These are phyloP conservation scores for Gasteruption jaculator DNA, from an alignment of 2,888 invertebrate species.

Conservation along the genomic window DNA sequence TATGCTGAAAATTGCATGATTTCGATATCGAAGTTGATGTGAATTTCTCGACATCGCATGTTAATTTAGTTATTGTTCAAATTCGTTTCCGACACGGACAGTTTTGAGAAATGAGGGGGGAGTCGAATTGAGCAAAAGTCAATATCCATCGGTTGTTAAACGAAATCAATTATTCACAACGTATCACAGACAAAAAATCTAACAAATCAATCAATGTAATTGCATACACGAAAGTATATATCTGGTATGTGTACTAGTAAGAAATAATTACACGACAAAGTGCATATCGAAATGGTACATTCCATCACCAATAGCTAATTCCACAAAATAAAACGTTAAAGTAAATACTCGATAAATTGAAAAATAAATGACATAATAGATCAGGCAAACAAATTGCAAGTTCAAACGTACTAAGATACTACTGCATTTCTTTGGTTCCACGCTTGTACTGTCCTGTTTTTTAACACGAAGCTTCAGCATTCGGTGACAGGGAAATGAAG, in stretches of 20 bases:
- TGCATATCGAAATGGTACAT: constrained; percentile 33
- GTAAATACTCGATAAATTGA: constrained; percentile 17
- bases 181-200: constrained; percentile 28
- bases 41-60: too few relatives aligned
- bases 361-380: too few relatives aligned
- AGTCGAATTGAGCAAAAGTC: too few relatives aligned
- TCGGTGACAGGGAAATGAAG: constrained; percentile 22
- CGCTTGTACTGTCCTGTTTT: neutral
- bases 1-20: too few relatives aligned
- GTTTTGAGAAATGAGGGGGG: too few relatives aligned
- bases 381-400: constrained; percentile 32
- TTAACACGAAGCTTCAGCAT: constrained; percentile 19
- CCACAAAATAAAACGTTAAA: constrained; percentile 21
- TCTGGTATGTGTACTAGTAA: constrained; percentile 13
- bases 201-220: constrained; percentile 24
- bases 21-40: too few relatives aligned
- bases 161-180: constrained; percentile 31
- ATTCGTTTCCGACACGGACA: too few relatives aligned
- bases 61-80: too few relatives aligned
- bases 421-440: constrained; percentile 13
- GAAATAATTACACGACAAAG: constrained; percentile 25
- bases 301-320: constrained; percentile 38
- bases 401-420: constrained; percentile 27
- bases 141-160: too few relatives aligned
- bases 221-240: constrained; percentile 15